Percentiles rank a stretch among this genome's conserved stretches.
These are phyloP conservation scores for Chymomyza fuscimana DNA, from an alignment of 2,888 invertebrate genomes.

Conservation along the genomic window DNA sequence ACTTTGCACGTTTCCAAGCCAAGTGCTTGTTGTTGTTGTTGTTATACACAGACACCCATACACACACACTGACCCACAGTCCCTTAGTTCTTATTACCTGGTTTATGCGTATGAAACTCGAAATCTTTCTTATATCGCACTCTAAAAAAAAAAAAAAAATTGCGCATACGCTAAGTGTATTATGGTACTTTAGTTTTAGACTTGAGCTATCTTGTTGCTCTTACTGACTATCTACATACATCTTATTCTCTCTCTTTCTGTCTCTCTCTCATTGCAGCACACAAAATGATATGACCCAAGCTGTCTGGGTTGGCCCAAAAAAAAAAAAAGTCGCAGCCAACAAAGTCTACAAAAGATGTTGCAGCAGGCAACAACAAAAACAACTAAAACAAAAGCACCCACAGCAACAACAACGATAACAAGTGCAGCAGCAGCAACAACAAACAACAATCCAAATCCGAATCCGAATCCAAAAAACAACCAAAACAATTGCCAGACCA, in stretches of 20 bases:
- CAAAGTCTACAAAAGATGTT: slow-evolving; percentile 55
- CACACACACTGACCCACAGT: background rate
- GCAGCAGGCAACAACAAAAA: slow-evolving; percentile 48
- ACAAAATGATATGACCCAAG: slow-evolving; percentile 57
- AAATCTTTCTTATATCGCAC: background rate
- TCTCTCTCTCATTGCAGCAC: slow-evolving; percentile 2
- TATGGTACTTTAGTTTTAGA: too few species aligned
- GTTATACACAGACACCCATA: background rate
- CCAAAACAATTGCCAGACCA: background rate
- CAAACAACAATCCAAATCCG: slow-evolving; percentile 12
- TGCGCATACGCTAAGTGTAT: slow-evolving; percentile 4
- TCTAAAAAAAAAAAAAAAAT: background rate
- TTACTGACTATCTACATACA: too few species aligned
- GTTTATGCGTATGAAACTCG: background rate
- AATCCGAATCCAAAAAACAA: background rate
- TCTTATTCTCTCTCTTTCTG: background rate
- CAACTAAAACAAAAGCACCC: slow-evolving; percentile 23
- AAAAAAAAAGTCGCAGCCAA: slow-evolving; percentile 24
- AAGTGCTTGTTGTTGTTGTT: slow-evolving; percentile 24
- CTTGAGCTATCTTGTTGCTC: too few species aligned
- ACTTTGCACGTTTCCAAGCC: slow-evolving; percentile 60
- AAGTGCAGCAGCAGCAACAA: slow-evolving; percentile 24
- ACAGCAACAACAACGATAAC: slow-evolving; percentile 24
- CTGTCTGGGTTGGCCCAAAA: slow-evolving; percentile 37
- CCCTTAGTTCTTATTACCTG: background rate